These are phyloP conservation scores for Macrosiphum euphorbiae DNA, from an alignment of 2,888 invertebrate genomes.

Conservation along the genomic window DNA sequence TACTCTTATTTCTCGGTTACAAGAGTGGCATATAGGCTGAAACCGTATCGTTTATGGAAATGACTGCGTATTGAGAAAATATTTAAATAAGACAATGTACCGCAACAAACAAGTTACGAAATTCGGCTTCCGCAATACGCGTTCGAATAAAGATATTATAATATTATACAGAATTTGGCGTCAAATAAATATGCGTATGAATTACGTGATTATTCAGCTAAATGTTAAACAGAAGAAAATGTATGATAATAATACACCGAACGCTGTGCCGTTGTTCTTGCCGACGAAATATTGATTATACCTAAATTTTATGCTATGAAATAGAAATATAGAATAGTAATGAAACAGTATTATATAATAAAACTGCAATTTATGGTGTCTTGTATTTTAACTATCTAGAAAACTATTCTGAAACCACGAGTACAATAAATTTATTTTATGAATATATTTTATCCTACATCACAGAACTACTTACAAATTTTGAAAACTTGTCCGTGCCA, in stretches of 20 bases:
- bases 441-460: neutral
- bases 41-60: neutral
- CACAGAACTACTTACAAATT: neutral
- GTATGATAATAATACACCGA: neutral
- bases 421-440: neutral
- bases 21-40: neutral
- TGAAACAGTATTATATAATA: neutral
- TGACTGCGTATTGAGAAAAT: neutral
- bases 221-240: neutral
- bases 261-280: neutral
- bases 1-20: neutral
- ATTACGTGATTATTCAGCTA: neutral
- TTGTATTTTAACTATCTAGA: neutral
- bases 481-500: neutral
- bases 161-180: neutral
- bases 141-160: neutral
- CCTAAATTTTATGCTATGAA: neutral
- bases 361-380: neutral
- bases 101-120: neutral
- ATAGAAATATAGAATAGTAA: neutral
- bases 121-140: neutral
- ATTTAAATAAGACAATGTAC: constrained; percentile 7
- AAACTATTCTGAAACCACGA: neutral
- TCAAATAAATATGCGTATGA: neutral
- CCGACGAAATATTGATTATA: neutral